These are phyloP conservation scores for Corythucha ciliata DNA, from an alignment of 2,888 invertebrate genomes.

Conservation along the genomic window DNA sequence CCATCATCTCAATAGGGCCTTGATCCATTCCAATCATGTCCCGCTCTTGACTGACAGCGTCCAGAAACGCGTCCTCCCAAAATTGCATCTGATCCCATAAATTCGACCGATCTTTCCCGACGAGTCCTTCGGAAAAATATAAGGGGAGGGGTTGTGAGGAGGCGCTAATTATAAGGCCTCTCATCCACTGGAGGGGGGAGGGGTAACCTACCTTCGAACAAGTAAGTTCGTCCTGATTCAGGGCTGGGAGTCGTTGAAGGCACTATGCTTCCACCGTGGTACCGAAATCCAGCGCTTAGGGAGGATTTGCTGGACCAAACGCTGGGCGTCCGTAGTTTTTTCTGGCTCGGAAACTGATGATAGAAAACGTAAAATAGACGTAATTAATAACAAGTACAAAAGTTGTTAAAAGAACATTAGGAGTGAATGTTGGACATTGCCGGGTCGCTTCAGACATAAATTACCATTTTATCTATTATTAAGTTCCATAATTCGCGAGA, in stretches of 20 bases:
- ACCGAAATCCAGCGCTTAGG: slow-evolving; percentile 74
- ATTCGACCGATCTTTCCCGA: slow-evolving; percentile 68
- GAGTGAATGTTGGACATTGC: no score
- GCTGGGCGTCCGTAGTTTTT: slow-evolving; percentile 73
- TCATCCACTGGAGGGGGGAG: not conserved
- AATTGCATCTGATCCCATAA: slow-evolving; percentile 99
- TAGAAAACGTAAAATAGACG: not conserved
- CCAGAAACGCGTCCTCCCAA: slow-evolving; percentile 98
- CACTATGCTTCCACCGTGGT: slow-evolving; percentile 75
- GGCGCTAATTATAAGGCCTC: not conserved
- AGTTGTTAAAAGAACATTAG: not conserved
- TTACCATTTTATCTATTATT: no score
- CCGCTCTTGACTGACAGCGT: slow-evolving; percentile 93
- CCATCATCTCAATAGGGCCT: slow-evolving; percentile 98
- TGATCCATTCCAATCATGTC: slow-evolving; percentile 99
- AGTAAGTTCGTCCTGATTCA: slow-evolving; percentile 77
- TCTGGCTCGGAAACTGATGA: slow-evolving; percentile 55
- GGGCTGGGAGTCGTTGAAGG: slow-evolving; percentile 78
- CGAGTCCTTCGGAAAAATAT: slow-evolving; percentile 41
- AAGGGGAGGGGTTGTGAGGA: not conserved
- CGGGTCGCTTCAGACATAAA: no score
- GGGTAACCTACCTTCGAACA: slow-evolving; percentile 65
- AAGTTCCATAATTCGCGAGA: no score
- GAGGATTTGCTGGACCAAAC: slow-evolving; percentile 90
- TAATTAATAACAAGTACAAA: no score